Base-by-base conservation (phyloP, 2,113 vertebrate species). In the Vireo altiloquus region DNA sequence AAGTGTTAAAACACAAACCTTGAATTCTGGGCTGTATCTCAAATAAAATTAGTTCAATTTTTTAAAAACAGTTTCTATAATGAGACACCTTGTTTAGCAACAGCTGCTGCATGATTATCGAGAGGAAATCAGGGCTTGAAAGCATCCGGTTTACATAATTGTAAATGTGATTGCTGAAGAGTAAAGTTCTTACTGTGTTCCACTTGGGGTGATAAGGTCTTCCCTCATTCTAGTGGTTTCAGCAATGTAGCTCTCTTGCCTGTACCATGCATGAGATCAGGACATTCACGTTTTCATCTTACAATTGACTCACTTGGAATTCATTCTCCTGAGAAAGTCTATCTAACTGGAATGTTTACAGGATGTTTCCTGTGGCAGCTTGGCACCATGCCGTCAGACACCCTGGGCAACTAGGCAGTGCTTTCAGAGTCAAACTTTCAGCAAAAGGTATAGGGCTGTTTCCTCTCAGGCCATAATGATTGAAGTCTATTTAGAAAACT, bases 51-150 rank as follows among this genome's bases (percentile, higher is more conserved):
- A 76, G 8, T 66, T 35, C 53, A 47, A 22, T 49, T 86, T 76
- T 82, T 81, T 13, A 7, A 82, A 93, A 83, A n/a, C 65, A 46
- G 53, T 68, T 92, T 68, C 81, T 87, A 4, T 94, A 84, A 84
- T 65, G 65, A 92, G 83, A 59, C 65, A 79, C 61, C 83, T 92
- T 91, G 83, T 87, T 93, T 87, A 75, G 61, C 61, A 66, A 68
- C 64, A 94, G 91, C 80, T 94, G 89, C 21, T 87, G 49, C 6
- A 2, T 68, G 56, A 79, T 90, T 94, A 79, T 78, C 64, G 31
- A 35, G 65, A 81, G 91, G 77, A 89, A 94, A 89, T 61, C 31
- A 42, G 64, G 42, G 8, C 88, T 93, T 94, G 91, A 94, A 94
- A 84, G 61, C 83, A 84, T 81, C 89, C 3, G 6, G 69, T 89